These are phyloP conservation scores for Elmis aenea DNA, from an alignment of 2,888 invertebrate genomes.

Conservation along the genomic window DNA sequence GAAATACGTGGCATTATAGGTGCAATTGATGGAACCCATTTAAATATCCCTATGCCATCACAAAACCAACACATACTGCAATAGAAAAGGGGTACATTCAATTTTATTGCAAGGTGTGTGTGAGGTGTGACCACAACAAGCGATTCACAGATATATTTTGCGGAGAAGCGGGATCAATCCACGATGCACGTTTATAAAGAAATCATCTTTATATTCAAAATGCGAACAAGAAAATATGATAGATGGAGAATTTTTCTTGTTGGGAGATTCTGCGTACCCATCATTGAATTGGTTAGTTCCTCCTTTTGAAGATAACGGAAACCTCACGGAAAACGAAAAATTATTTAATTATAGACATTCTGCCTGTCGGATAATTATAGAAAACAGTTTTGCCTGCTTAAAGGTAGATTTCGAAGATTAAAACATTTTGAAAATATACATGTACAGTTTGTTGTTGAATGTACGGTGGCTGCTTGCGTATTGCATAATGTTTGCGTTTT, in stretches of 20 bases:
- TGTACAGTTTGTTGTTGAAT: conserved; percentile 8
- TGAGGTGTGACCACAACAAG: conserved; percentile 10
- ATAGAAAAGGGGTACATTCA: conserved; percentile 18
- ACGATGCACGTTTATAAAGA: conserved; percentile 23
- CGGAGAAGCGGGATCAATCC: conserved; percentile 20
- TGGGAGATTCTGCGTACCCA: conserved; percentile 20
- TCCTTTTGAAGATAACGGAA: conserved; percentile 19
- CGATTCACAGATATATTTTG: conserved; percentile 15
- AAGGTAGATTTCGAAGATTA: conserved; percentile 21
- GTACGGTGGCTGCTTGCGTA: conserved; percentile 15
- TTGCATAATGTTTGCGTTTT: conserved; percentile 20
- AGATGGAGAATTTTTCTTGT: conserved; percentile 4
- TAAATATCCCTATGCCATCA: conserved; percentile 12
- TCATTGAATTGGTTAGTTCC: conserved; percentile 16
- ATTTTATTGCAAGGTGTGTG: conserved; percentile 17
- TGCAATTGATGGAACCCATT: conserved; percentile 18
- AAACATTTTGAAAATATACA: conserved; percentile 13
- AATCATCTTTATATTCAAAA: conserved; percentile 15
- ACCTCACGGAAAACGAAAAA: conserved; percentile 13
- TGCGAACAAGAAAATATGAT: neutral
- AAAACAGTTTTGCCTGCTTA: conserved; percentile 21
- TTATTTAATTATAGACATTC: conserved; percentile 18
- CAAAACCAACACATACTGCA: conserved; percentile 16
- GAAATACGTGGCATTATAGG: conserved; percentile 17
- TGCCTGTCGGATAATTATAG: conserved; percentile 15